These are phyloP conservation scores for Drosophila melanosoma DNA, from an alignment of 2,888 invertebrate genomes.

Conservation along the genomic window DNA sequence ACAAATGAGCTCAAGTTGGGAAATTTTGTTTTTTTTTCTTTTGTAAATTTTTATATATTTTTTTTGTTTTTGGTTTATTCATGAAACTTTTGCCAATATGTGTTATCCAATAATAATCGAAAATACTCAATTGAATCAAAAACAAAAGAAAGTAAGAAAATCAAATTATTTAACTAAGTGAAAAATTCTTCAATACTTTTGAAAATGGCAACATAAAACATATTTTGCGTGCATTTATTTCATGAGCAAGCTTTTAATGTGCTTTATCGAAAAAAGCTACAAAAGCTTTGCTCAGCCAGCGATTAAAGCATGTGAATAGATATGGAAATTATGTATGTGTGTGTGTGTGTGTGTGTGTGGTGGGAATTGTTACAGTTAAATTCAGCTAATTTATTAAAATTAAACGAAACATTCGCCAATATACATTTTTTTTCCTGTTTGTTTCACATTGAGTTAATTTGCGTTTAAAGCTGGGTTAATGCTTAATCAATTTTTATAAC, in stretches of 20 bases:
- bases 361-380: constrained; percentile 13
- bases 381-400: constrained; percentile 10
- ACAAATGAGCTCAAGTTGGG: constrained; percentile 34
- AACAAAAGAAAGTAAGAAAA: constrained; percentile 10
- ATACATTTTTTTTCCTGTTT: not conserved
- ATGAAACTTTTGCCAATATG: constrained; percentile 41
- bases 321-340: constrained; percentile 10
- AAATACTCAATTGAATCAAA: constrained; percentile 25
- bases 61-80: not conserved
- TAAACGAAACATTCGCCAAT: constrained; percentile 15
- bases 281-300: constrained; percentile 45
- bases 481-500: constrained; percentile 26
- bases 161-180: constrained; percentile 21
- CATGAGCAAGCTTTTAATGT: constrained; percentile 35
- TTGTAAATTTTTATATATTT: constrained; percentile 9
- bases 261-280: constrained; percentile 35
- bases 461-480: constrained; percentile 6
- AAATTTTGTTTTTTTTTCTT: constrained; percentile 9
- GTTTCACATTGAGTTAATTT: not conserved
- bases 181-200: constrained; percentile 14
- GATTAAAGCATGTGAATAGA: constrained; percentile 18
- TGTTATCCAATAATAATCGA: constrained; percentile 33
- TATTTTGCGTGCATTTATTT: constrained; percentile 31
- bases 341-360: not conserved
- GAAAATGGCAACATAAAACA: constrained; percentile 19